These are phyloP conservation scores for Bedellia somnulentella DNA, from an alignment of 2,888 invertebrate genomes.

Conservation along the genomic window DNA sequence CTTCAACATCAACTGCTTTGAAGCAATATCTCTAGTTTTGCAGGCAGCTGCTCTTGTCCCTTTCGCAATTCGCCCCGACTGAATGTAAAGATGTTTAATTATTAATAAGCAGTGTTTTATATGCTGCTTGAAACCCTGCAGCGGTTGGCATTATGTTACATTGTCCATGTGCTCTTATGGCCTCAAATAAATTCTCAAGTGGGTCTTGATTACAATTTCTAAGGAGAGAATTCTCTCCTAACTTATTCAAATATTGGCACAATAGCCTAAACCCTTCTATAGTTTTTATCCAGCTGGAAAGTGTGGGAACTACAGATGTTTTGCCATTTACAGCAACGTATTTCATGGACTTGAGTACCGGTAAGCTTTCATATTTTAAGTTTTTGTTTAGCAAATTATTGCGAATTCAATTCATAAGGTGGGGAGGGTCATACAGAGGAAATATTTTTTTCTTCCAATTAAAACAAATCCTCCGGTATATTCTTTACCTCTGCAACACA, in stretches of 20 bases:
- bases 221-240: constrained; percentile 5
- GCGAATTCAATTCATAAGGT: too few species aligned
- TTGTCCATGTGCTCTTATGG: constrained; percentile 9
- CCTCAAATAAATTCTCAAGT: constrained; percentile 11
- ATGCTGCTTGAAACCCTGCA: constrained; percentile 3
- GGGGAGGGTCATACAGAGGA: too few species aligned
- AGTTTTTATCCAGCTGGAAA: constrained; percentile 10
- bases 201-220: constrained; percentile 10
- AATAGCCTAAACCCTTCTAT: constrained; percentile 8
- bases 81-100: constrained; percentile 8
- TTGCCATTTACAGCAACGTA: constrained; percentile 4
- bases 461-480: too few species aligned
- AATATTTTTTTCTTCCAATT: too few species aligned
- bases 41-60: constrained; percentile 8
- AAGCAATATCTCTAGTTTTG: too few species aligned
- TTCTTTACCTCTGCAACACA: too few species aligned
- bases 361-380: too few species aligned
- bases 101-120: constrained; percentile 6
- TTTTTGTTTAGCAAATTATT: too few species aligned
- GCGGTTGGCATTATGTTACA: constrained; percentile 7
- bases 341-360: constrained; percentile 9
- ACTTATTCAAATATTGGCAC: not conserved
- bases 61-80: constrained; percentile 8
- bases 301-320: constrained; percentile 8
- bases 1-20: constrained; percentile 6